Evolutionary conservation across 2,113 vertebrate species (phyloP).

Genomic region (Hydropotes inermis): DNA sequence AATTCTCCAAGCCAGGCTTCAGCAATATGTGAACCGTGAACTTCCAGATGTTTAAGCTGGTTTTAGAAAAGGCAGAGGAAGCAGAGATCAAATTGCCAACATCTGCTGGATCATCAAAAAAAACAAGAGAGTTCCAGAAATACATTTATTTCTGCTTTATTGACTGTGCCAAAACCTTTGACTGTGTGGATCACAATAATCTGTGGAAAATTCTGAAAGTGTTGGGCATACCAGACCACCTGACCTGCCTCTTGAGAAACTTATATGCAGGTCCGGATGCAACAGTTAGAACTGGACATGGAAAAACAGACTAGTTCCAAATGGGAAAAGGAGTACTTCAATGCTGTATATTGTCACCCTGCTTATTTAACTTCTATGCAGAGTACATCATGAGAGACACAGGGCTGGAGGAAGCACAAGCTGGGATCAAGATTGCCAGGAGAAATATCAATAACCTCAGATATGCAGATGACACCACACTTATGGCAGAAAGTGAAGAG

Average conservation of each 20-base stretch:
- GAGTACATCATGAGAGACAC: too few relatives aligned
- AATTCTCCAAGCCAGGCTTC: not conserved
- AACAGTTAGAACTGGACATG: not conserved
- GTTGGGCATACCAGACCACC: not conserved
- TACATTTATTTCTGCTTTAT: not conserved
- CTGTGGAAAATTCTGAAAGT: not conserved
- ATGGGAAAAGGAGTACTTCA: not conserved
- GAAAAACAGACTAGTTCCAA: not conserved
- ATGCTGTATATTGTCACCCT: not conserved
- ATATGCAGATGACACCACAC: not conserved
- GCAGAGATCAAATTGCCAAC: not conserved
- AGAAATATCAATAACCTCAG: not conserved
- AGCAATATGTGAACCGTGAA: not conserved
- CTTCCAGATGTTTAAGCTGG: not conserved
- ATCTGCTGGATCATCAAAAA: fast-evolving
- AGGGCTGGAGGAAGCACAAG: not conserved
- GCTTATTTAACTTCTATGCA: not conserved
- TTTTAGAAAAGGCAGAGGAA: not conserved
- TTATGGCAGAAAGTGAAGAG: not conserved
- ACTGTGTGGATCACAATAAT: not conserved
- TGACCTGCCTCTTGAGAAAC: not conserved
- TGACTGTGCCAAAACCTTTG: not conserved
- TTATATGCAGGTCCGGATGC: not conserved
- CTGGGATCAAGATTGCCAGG: not conserved
- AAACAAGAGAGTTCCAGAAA: not conserved